Evolutionary conservation across 30 jellyfish, hydroid and myxozoan genomes (phyloP), one percentile per base, ranked within the genome.

Genomic region (Hydractinia symbiolongicarpus): DNA sequence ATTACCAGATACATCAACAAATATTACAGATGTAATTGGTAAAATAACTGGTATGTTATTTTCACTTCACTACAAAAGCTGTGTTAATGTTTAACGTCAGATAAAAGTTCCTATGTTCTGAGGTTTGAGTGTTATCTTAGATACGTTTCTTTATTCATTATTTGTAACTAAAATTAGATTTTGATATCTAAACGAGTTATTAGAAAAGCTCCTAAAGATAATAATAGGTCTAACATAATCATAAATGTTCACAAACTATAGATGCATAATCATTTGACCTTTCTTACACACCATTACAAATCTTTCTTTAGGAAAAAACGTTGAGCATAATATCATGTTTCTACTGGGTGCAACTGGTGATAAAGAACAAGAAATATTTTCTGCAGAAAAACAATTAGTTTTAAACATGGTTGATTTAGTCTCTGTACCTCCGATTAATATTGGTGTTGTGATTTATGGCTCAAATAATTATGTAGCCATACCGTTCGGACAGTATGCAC

Each of bases 371-470:
- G 61, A 20, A 55, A 72, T 54, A 1, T 76, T 88, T 52, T 73
- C 21, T 8, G 53, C 67, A 49, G 81, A 88, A 71, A 83, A 77
- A 30, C 66, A 57, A 5, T 14, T 79, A 13, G 81, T 82, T 4
- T 77, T 83, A 82, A 58, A 64, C 5, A 55, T 79, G 21, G 61
- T 83, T 4, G 85, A 73, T 55, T 54, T 76, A n/a, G 69, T 83
- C 15, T 74, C 84, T 19, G 15, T 55, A 8, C n/a, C 83, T 64
- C 79, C 70, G 10, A 79, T 69, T 8, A 53, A 73, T n/a, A 79
- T 78, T 61, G 90, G 96, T 54, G 83, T 82, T 54, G 66, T 88
- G 5, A 50, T 67, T 6, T 88, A 77, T 62, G 94, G 82, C 14
- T 5, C 7, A 10, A 79, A 60, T 30, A 86, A 87, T 30, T 40